These are phyloP conservation scores for Isoperla grammatica DNA, from an alignment of 2,888 invertebrate species.

Conservation along the genomic window DNA sequence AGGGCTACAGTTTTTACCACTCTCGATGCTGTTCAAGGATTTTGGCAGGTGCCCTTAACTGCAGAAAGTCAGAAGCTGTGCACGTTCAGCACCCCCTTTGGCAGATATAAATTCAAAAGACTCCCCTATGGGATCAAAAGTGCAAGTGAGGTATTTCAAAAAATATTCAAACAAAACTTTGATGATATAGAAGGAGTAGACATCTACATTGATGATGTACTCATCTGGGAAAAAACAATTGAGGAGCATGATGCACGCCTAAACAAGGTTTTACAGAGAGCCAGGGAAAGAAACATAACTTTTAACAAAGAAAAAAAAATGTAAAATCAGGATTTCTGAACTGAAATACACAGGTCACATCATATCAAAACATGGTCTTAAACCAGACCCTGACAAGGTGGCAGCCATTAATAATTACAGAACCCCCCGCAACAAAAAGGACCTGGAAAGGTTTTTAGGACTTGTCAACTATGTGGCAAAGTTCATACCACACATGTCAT, in stretches of 20 bases:
- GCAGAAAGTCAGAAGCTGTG: too few relatives aligned
- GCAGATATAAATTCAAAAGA: conserved; percentile 28
- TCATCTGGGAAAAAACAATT: neutral
- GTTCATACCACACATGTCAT: conserved; percentile 21
- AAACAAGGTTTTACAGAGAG: neutral
- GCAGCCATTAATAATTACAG: conserved; percentile 20
- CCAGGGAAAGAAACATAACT: conserved; percentile 3
- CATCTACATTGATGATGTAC: conserved; percentile 1
- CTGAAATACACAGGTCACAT: conserved; percentile 3
- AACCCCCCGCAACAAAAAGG: conserved; percentile 20
- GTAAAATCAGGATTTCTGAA: neutral
- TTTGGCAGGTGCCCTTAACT: conserved; percentile 1
- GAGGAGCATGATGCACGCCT: neutral
- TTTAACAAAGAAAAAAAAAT: neutral
- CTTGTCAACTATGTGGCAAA: conserved; percentile 17
- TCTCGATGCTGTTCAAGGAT: neutral
- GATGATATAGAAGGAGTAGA: neutral
- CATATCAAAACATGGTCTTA: conserved; percentile 35
- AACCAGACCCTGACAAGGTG: conserved; percentile 22
- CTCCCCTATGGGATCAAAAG: conserved; percentile 31
- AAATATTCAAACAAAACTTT: neutral
- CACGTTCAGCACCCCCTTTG: conserved; percentile 32
- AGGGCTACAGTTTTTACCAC: conserved; percentile 1
- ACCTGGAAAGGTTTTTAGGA: conserved; percentile 23
- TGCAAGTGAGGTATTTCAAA: conserved; percentile 29